Base-by-base conservation (phyloP, 37 sponge, comb jelly and placozoan species). In the Chondrilla cf. caribensis region DNA sequence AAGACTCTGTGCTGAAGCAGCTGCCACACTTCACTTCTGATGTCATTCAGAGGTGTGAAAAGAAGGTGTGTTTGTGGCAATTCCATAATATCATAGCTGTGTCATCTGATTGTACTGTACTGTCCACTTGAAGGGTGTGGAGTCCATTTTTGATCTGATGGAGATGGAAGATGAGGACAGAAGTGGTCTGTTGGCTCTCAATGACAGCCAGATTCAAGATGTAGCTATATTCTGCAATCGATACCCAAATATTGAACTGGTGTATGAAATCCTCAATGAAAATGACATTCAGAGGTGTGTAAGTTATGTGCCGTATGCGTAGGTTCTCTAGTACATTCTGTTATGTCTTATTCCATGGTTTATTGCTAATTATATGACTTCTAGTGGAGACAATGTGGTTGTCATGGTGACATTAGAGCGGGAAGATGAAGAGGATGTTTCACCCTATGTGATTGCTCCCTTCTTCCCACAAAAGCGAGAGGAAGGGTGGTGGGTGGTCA, bases 401-500 rank as follows among this genome's bases (percentile, higher is more conserved):
- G 82, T 98, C 33, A 67, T 38, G 55, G 95, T 98, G 32, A 85
- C 87, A 35, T 81, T 98, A 73, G 97, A 95, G 84, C 84, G 95
- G 40, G 98, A 95, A 66, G 94, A 96, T 79, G 94, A 93, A 58
- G 88, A 88, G 31, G 89, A 89, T n/a, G 84, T 88, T 9, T 86
- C 87, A 28, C 96, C 96, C 54, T 88, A 92, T 78, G 99, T 98
- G 19, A 88, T 98, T 51, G 97, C 99, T 33, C 99, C 99, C 0
- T 96, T 96, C 87, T 98, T 96, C 79, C 97, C 99, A 39, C 73
- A 92, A 83, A 96, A 94, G 86, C 91, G 97, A 1, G 97, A 98
- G 60, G 99, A 98, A 72, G 99, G 99, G 14, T 98, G 99, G 99
- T 98, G 99, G 99, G 75, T 98, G 39, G 99, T 98, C 0, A 82